A percentile compares a stretch with the other conserved stretches of the same genome.
Conservation (phyloP, 2,113 vertebrate genomes). For the Hylia prasina region DNA sequence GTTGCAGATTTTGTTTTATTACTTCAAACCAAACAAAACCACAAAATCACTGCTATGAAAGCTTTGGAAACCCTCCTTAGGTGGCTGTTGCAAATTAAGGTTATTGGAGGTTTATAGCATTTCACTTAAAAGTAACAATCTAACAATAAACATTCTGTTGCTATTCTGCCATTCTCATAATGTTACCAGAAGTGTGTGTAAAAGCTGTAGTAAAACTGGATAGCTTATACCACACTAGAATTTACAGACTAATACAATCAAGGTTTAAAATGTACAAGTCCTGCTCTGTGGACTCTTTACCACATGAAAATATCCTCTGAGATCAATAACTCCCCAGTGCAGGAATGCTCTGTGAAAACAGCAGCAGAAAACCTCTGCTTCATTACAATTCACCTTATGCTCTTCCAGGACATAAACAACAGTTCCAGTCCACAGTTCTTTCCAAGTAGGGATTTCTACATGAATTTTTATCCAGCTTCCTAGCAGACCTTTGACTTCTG, state of each 20-base stretch:
- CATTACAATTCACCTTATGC: background rate
- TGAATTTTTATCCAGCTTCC: background rate
- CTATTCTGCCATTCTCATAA: background rate
- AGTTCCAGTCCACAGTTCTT: background rate
- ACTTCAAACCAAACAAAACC: background rate
- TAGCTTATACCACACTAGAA: background rate
- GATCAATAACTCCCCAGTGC: background rate
- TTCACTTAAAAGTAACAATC: background rate
- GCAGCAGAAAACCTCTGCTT: background rate
- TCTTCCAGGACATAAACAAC: background rate
- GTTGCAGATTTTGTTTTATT: background rate
- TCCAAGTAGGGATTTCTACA: background rate
- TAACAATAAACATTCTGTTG: background rate
- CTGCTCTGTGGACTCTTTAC: background rate
- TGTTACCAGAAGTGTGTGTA: background rate
- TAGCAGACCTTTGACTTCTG: background rate
- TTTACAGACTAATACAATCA: background rate
- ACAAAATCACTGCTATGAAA: background rate
- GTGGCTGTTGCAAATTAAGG: background rate
- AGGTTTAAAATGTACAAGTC: background rate
- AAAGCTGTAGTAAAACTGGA: background rate
- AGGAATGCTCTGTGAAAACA: background rate
- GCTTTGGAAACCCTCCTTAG: background rate
- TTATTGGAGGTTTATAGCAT: background rate
- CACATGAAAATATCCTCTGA: background rate